Evolutionary conservation across 2,888 invertebrate genomes (phyloP), one percentile per base, ranked within the genome.

Genomic region (Eurois occulta): DNA sequence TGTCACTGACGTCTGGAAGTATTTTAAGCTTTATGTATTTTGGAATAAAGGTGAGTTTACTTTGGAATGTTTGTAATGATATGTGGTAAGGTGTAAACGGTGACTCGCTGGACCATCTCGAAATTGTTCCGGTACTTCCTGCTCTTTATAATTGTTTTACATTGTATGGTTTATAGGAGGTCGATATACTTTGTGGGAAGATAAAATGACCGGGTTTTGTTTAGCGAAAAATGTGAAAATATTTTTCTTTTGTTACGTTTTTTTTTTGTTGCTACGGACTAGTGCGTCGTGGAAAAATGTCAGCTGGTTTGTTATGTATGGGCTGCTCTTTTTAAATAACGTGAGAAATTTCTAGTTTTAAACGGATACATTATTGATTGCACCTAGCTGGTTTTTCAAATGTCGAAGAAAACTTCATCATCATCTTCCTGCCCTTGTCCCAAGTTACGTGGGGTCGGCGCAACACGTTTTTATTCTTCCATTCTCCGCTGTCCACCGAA

Each of bases 91-190:
- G 85, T 91, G 71, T 80, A 83, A 80, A 84, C 85, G 90, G 91
- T 87, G 90, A 92, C 87, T 91, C 91, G 94, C 91, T 94, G 92
- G 91, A 94, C 93, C 94, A 91, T 93, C 94, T 94, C 94, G 91
- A 91, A 92, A 92, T 92, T 86, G 91, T 93, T 93, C 90, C 90
- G 91, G 91, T 85, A 85, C 86, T 90, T 94, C 93, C 93, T 92
- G 90, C 88, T 91, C 90, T 93, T 92, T 92, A 91, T 92, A 86
- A 86, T 86, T 87, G 83, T 88, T 86, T 87, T 52, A 88, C 77
- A 87, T 85, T 86, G 86, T 89, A 75, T 80, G 86, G 88, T 83
- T 79, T 89, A 81, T 82, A 86, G 89, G 89, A 87, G 89, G 89
- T 89, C 91, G 91, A 89, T 90, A 90, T 85, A 90, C 90, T 89